Conservation (phyloP, 2,888 invertebrate genomes). For the Eristalinus sepulchralis region DNA sequence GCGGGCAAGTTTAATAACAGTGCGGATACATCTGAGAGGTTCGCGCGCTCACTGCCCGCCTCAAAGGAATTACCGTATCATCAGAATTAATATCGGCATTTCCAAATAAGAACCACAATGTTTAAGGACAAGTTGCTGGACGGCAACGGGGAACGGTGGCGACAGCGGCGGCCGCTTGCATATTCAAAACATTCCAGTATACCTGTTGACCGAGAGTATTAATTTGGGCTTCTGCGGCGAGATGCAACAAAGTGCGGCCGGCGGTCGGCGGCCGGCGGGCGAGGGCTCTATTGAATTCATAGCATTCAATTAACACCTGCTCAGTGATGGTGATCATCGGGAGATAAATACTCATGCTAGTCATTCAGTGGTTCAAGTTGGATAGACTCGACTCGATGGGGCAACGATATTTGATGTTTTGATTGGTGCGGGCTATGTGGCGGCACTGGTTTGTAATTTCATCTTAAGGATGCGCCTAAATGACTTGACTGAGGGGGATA, state of each 20-base stretch:
- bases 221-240: slow-evolving; percentile 67
- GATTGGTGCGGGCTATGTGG: slow-evolving; percentile 52
- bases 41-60: slow-evolving; percentile 31
- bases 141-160: neutral
- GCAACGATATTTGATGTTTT: slow-evolving; percentile 63
- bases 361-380: slow-evolving; percentile 39
- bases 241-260: slow-evolving; percentile 54
- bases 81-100: slow-evolving; percentile 68
- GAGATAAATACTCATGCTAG: slow-evolving; percentile 63
- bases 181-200: slow-evolving; percentile 49
- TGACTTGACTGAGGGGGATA: slow-evolving; percentile 1
- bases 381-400: slow-evolving; percentile 12
- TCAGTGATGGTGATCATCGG: slow-evolving; percentile 52
- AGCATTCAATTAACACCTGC: slow-evolving; percentile 71
- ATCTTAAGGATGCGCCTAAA: slow-evolving; percentile 9
- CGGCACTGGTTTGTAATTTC: slow-evolving; percentile 30
- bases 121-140: slow-evolving; percentile 63
- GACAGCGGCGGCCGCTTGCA: neutral
- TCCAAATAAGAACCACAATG: slow-evolving; percentile 53
- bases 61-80: slow-evolving; percentile 66
- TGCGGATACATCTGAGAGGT: slow-evolving; percentile 56
- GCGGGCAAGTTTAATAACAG: slow-evolving; percentile 63
- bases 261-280: neutral
- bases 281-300: slow-evolving; percentile 62
- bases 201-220: slow-evolving; percentile 65